phyloP scores from a whole-genome alignment of 2,797 vertebrate genomes.

The Nyctalus aviator region DNA sequence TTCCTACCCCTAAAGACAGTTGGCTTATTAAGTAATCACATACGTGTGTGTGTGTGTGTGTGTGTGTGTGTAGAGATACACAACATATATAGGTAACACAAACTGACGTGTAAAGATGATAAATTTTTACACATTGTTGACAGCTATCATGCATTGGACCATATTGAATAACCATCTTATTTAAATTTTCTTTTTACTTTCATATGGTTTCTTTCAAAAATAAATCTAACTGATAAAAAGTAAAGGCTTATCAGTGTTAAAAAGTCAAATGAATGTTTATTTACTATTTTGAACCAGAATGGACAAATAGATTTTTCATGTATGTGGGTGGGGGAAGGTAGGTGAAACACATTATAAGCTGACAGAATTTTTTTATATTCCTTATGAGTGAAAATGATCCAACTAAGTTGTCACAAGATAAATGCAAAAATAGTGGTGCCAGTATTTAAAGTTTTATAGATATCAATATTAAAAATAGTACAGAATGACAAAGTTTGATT shows the following conservation, averaged over 20 bases:
- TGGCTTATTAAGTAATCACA: slow-evolving; percentile 1
- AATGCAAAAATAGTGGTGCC: slow-evolving; percentile 57
- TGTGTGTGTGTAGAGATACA: background rate
- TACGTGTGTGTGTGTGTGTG: background rate
- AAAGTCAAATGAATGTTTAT: slow-evolving; percentile 63
- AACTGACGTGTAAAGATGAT: background rate
- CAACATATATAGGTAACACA: background rate
- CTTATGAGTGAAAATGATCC: slow-evolving; percentile 53
- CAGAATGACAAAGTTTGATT: slow-evolving; percentile 54
- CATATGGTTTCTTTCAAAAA: slow-evolving; percentile 55
- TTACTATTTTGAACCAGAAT: slow-evolving; percentile 61
- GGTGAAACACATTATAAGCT: slow-evolving; percentile 38
- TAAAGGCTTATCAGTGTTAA: slow-evolving; percentile 57
- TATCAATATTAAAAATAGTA: slow-evolving; percentile 55
- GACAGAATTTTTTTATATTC: slow-evolving; percentile 60
- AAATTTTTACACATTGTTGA: background rate
- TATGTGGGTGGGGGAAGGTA: background rate
- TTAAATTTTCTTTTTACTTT: slow-evolving; percentile 37
- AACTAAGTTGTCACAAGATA: slow-evolving; percentile 60
- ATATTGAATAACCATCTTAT: background rate
- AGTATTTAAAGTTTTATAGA: slow-evolving; percentile 59
- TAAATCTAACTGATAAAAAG: slow-evolving; percentile 27
- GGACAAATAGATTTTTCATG: slow-evolving; percentile 56
- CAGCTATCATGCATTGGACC: background rate
- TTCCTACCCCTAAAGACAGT: background rate